phyloP scores from a whole-genome alignment of 2,888 invertebrate species.

The Polylopha cassiicola region DNA sequence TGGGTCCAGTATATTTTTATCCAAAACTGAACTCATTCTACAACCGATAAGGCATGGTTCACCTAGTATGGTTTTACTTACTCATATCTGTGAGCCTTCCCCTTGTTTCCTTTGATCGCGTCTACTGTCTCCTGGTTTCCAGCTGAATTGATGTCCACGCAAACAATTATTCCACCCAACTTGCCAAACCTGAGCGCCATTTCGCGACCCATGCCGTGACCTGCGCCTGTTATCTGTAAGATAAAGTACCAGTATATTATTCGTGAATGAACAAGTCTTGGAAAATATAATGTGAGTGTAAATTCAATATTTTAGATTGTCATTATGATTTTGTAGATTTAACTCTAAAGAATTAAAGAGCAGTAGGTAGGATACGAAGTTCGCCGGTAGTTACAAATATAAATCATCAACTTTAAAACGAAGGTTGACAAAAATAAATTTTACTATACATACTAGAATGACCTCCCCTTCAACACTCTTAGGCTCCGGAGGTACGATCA shows the following conservation, averaged over 20 bases:
- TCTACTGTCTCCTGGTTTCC: conserved; percentile 82
- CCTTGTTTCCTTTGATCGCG: conserved; percentile 57
- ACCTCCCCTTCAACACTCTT: conserved; percentile 85
- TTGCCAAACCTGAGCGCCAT: conserved; percentile 83
- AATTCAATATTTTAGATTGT: not conserved
- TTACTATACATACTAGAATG: conserved; percentile 86
- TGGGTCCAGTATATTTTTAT: too few species aligned
- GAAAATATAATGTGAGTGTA: not conserved
- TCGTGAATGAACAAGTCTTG: not conserved
- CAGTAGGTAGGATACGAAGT: too few species aligned
- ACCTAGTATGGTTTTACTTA: conserved; percentile 31
- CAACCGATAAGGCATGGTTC: too few species aligned
- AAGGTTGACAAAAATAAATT: too few species aligned
- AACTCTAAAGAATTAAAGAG: too few species aligned
- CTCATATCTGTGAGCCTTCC: conserved; percentile 60
- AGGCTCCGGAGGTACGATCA: conserved; percentile 74
- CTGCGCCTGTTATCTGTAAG: conserved; percentile 86
- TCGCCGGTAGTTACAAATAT: too few species aligned
- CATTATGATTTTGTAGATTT: not conserved
- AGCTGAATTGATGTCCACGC: conserved; percentile 84
- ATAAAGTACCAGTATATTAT: conserved; percentile 2
- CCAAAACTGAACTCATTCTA: too few species aligned
- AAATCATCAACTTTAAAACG: too few species aligned
- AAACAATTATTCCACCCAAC: conserved; percentile 83
- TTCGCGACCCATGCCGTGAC: conserved; percentile 90